Evolutionary conservation across 2,888 invertebrate genomes (phyloP).

Genomic region (Stenolophus ochropezus): DNA sequence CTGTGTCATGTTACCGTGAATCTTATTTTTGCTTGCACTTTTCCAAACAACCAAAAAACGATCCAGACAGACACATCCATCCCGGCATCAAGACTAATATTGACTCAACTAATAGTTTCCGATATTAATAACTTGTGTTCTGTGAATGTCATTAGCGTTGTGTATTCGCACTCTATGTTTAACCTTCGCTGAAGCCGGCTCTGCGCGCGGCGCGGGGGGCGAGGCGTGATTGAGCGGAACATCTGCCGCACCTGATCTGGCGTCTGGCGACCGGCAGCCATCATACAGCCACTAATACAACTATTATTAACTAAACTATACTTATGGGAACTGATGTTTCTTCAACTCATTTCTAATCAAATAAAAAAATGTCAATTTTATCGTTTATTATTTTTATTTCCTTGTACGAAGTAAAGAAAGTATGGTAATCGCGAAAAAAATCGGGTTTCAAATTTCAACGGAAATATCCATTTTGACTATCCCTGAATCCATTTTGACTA

Average conservation of each 20-base stretch:
- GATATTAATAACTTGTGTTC: neutral
- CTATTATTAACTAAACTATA: neutral
- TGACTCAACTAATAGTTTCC: neutral
- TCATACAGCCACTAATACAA: neutral
- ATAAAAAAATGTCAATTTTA: too few species aligned
- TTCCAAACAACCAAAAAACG: neutral
- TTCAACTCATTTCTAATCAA: neutral
- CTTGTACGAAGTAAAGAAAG: too few species aligned
- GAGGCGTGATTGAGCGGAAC: slow-evolving; percentile 39
- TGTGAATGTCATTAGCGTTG: neutral
- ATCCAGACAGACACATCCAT: neutral
- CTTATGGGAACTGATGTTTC: neutral
- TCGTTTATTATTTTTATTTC: too few species aligned
- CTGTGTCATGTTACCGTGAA: neutral
- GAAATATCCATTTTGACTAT: too few species aligned
- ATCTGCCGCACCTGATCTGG: slow-evolving; percentile 42
- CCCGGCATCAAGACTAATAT: neutral
- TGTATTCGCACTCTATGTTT: neutral
- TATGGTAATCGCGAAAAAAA: too few species aligned
- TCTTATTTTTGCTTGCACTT: neutral
- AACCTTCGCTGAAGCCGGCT: slow-evolving; percentile 10
- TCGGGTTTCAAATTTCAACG: too few species aligned
- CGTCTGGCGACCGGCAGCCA: slow-evolving; percentile 18
- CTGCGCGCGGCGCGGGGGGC: slow-evolving; percentile 4
- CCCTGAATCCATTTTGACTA: too few species aligned